These are phyloP conservation scores for Sylvia borin DNA, from an alignment of 2,797 vertebrate genomes.

Conservation along the genomic window DNA sequence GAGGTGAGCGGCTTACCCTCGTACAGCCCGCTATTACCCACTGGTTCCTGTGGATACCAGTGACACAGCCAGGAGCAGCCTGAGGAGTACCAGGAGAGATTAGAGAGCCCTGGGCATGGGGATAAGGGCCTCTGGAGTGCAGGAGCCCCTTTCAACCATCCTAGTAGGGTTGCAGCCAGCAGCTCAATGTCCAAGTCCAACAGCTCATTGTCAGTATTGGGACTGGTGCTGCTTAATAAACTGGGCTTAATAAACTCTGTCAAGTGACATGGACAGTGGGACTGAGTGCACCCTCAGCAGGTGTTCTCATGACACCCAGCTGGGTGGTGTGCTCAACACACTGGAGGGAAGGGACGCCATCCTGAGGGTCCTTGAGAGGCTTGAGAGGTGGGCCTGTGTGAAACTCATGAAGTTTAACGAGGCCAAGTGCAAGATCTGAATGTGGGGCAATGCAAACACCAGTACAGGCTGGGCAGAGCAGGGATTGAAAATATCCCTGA, in stretches of 20 bases:
- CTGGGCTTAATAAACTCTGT: too few species aligned
- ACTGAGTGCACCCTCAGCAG: not conserved
- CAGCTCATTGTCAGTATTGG: not conserved
- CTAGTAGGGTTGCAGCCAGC: not conserved
- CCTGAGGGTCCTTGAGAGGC: not conserved
- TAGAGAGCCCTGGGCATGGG: not conserved
- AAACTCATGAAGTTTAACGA: not conserved
- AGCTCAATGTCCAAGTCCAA: not conserved
- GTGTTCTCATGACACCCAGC: not conserved
- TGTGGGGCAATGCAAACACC: not conserved
- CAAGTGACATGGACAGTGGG: not conserved
- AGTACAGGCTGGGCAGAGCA: not conserved
- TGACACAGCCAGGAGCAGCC: not conserved
- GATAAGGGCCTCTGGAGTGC: not conserved
- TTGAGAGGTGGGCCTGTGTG: not conserved
- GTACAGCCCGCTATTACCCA: rapidly evolving
- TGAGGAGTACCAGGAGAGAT: not conserved
- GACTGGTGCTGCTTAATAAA: not conserved
- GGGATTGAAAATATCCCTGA: not conserved
- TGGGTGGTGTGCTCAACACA: not conserved
- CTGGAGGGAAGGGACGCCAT: not conserved
- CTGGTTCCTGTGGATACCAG: not conserved
- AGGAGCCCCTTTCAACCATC: not conserved
- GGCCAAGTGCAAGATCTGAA: not conserved
- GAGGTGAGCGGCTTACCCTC: not conserved